Evolutionary conservation across 1,140 invertebrate species (phyloP).

Genomic region (Sycophaga agraensis): DNA sequence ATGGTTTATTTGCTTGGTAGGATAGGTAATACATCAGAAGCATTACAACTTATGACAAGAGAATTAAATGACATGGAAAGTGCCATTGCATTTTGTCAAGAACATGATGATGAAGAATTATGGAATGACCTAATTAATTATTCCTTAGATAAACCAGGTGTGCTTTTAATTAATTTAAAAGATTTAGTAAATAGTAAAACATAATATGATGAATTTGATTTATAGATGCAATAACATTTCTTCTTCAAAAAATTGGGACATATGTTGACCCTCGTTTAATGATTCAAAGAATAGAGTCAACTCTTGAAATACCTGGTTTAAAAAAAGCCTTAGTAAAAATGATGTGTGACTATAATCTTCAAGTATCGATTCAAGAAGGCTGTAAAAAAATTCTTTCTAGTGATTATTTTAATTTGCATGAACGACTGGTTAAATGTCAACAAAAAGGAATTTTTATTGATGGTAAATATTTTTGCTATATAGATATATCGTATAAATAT

Average conservation of each 20-base stretch:
- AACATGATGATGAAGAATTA: constrained; percentile 90
- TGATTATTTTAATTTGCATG: constrained; percentile 88
- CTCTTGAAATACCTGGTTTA: constrained; percentile 84
- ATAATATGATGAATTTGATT: constrained; percentile 25
- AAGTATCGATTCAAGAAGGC: constrained; percentile 86
- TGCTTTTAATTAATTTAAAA: constrained; percentile 14
- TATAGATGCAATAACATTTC: constrained; percentile 72
- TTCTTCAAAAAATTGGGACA: constrained; percentile 81
- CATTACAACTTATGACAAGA: constrained; percentile 85
- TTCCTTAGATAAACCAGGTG: constrained; percentile 84
- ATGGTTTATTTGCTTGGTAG: constrained; percentile 91
- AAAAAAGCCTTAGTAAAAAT: constrained; percentile 92
- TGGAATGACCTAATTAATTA: constrained; percentile 93
- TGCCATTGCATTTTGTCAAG: constrained; percentile 96
- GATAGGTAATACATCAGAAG: constrained; percentile 91
- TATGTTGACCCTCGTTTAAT: constrained; percentile 89
- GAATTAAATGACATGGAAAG: constrained; percentile 86
- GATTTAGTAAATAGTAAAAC: not conserved
- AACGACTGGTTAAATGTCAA: constrained; percentile 76
- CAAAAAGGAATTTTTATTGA: constrained; percentile 73
- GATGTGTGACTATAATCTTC: constrained; percentile 92
- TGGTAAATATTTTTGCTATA: constrained; percentile 48
- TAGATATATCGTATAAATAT: too few relatives aligned
- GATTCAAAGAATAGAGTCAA: constrained; percentile 79
- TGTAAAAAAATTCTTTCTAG: constrained; percentile 84